These are phyloP conservation scores for Rhegmatorhina hoffmannsi DNA, from an alignment of 2,113 vertebrate species.

Conservation along the genomic window DNA sequence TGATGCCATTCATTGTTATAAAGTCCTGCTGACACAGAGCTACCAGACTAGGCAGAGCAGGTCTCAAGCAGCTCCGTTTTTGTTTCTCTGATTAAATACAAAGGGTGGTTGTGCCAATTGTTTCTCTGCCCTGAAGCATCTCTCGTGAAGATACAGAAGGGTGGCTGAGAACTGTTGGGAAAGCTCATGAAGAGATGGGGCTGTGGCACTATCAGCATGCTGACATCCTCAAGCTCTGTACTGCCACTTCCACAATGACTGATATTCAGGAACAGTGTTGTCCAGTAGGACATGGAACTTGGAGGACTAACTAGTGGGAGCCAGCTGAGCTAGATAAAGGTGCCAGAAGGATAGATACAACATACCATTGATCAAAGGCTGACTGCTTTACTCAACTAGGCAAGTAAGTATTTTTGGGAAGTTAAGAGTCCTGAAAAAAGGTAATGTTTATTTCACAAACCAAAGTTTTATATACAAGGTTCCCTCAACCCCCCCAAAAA, in stretches of 20 bases:
- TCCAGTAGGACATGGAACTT: neutral
- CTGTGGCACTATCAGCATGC: neutral
- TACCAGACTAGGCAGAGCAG: neutral
- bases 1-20: neutral
- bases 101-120: neutral
- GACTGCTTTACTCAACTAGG: neutral
- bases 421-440: neutral
- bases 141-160: neutral
- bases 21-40: neutral
- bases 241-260: rapidly evolving
- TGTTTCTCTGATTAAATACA: neutral
- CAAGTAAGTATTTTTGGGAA: neutral
- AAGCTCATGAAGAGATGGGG: neutral
- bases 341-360: neutral
- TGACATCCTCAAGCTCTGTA: neutral
- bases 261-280: neutral
- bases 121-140: neutral
- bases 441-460: neutral
- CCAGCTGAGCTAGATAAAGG: neutral
- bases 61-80: neutral
- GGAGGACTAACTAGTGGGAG: neutral
- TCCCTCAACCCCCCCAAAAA: neutral
- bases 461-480: neutral
- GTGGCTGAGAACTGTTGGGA: neutral
- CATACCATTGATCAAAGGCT: neutral